These are phyloP conservation scores for Apistogramma diplotaenia DNA, from an alignment of 2,113 vertebrate genomes.

Conservation along the genomic window DNA sequence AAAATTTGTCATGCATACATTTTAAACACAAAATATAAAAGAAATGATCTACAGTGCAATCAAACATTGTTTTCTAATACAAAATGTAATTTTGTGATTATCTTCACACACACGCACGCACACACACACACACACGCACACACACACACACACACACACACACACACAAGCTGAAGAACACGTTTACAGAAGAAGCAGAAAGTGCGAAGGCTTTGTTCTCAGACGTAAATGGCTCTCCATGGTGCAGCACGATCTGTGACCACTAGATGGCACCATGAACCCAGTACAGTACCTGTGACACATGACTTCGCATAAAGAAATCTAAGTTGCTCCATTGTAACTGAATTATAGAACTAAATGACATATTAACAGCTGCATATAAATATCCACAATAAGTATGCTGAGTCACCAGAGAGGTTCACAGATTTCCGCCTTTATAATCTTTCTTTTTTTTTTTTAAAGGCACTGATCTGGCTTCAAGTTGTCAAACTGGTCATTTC, in stretches of 20 bases:
- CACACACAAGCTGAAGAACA: too few relatives aligned
- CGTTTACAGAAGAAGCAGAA: neutral
- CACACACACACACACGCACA: too few relatives aligned
- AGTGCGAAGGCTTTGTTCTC: neutral
- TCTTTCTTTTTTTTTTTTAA: neutral
- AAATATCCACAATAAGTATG: neutral
- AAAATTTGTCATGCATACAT: neutral
- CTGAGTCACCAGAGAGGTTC: neutral
- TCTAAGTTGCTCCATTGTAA: neutral
- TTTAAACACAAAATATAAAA: neutral
- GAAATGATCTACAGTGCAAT: accelerated
- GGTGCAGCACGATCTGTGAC: accelerated
- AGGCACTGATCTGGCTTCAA: neutral
- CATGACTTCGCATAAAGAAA: neutral
- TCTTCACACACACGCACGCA: too few relatives aligned
- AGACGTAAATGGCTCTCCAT: neutral
- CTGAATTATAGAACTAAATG: neutral
- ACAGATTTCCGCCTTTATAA: neutral
- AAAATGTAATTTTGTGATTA: too few relatives aligned
- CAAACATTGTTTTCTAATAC: neutral
- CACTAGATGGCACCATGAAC: slow-evolving; percentile 55
- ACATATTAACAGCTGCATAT: neutral
- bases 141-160: too few relatives aligned
- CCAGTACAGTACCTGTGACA: neutral
- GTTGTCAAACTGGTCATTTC: neutral